Base-by-base conservation (phyloP, 2,797 vertebrate species). In the Ficedula albicollis region DNA sequence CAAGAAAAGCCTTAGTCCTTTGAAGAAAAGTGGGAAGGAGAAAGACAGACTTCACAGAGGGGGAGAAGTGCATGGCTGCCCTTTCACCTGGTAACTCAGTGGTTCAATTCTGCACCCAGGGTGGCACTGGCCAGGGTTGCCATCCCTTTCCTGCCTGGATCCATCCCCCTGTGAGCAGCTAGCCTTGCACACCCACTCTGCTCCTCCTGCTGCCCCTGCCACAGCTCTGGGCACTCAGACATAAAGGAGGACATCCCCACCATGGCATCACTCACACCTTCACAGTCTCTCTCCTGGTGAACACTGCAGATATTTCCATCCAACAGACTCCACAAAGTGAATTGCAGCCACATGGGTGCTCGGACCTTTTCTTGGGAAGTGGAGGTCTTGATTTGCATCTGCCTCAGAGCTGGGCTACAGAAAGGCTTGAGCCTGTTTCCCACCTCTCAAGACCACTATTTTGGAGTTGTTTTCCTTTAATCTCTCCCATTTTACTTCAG, bases 221-320 rank as follows among this genome's bases (percentile, higher is more conserved):
- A 9, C 0, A 0, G 15, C 5, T 41, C 27, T 18, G 11, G 16
- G 25, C 2, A 1, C 52, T 80, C 8, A 4, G 30, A n/a, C 10
- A 43, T 43, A 43, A 13, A 38, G 6, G 27, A 13, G 12, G 5
- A 4, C 23, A 8, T 73, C 51, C 60, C 39, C 4, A 0, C 25
- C 6, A 0, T 36, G 49, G 21, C 3, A 4, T 81, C 43, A 27
- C 38, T 84, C 39, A 38, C 25, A 49, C 8, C 32, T 74, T 74
- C 15, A 2, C 58, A 8, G 68, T 34, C 38, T 92, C 41, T 60
- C 34, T 68, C 20, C 32, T 64, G 29, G 36, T 78, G 15, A 72
- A 46, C 22, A 56, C 32, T 49, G 68, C 34, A 75, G 46, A 13
- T 63, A 56, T 36, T 56, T 68, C 62, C 55, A 38, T 66, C 14